These are phyloP conservation scores for Camponotus fellah DNA, from an alignment of 2,888 invertebrate genomes.

Conservation along the genomic window DNA sequence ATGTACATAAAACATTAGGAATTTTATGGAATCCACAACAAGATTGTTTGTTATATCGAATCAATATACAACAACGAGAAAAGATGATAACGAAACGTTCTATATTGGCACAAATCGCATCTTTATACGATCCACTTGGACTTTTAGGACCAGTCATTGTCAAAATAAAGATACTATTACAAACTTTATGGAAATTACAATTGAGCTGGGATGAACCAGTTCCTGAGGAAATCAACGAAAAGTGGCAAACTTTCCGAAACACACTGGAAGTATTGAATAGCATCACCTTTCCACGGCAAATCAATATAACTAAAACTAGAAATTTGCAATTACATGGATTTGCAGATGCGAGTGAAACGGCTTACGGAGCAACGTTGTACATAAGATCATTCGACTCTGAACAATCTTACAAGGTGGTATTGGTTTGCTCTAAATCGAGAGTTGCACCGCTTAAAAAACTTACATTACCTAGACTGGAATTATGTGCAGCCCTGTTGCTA, in stretches of 20 bases:
- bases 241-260: no score
- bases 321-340: conserved; percentile 43
- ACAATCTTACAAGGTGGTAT: no score
- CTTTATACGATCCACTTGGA: conserved; percentile 6
- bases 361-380: conserved; percentile 51
- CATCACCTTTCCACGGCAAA: neutral
- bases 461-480: conserved; percentile 4
- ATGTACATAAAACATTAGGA: conserved; percentile 10
- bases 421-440: conserved; percentile 7
- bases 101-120: conserved; percentile 10
- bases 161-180: conserved; percentile 16
- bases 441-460: conserved; percentile 3
- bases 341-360: conserved; percentile 35
- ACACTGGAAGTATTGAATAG: neutral
- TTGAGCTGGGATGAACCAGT: no score
- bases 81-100: neutral
- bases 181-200: neutral
- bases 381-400: conserved; percentile 4
- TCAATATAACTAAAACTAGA: neutral
- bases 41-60: neutral
- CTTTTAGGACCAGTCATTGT: conserved; percentile 5
- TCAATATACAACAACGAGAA: neutral
- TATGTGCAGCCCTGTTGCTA: conserved; percentile 3
- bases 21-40: conserved; percentile 13
- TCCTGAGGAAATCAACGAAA: no score